These are phyloP conservation scores for Fragum fragum DNA, from an alignment of 2,888 invertebrate species.

Conservation along the genomic window DNA sequence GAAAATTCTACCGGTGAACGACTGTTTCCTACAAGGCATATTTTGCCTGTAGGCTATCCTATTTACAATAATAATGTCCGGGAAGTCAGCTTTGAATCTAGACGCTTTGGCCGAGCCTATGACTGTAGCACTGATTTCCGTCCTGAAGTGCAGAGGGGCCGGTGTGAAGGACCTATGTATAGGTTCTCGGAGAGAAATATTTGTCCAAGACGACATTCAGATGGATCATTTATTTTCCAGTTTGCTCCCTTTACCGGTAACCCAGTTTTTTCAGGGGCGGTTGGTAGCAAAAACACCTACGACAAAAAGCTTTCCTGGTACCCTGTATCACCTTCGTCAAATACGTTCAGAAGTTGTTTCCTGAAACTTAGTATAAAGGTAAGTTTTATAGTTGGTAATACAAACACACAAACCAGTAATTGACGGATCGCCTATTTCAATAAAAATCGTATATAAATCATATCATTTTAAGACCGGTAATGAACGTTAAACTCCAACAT, in stretches of 20 bases:
- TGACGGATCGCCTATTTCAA: too few relatives aligned
- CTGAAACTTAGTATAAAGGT: constrained; percentile 46
- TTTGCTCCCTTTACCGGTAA: constrained; percentile 46
- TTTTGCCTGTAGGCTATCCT: constrained; percentile 24
- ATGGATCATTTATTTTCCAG: constrained; percentile 31
- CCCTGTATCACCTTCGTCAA: constrained; percentile 37
- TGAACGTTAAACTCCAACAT: too few relatives aligned
- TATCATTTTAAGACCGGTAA: neutral
- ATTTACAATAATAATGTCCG: neutral
- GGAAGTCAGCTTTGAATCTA: constrained; percentile 32
- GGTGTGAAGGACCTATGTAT: constrained; percentile 34
- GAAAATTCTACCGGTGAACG: constrained; percentile 14
- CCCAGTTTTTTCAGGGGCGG: neutral
- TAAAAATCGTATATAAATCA: too few relatives aligned
- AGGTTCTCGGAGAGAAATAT: neutral
- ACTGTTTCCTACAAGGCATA: constrained; percentile 19
- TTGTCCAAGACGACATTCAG: constrained; percentile 2
- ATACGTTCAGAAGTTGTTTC: constrained; percentile 38
- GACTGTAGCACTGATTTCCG: constrained; percentile 1
- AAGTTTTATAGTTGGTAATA: too few relatives aligned
- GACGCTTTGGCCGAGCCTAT: constrained; percentile 28
- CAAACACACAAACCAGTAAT: too few relatives aligned
- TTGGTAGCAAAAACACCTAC: constrained; percentile 15
- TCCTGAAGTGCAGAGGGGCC: constrained; percentile 1
- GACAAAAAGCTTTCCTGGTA: constrained; percentile 54